Conservation (phyloP, 2,113 vertebrate genomes). For the Probosciger aterrimus region DNA sequence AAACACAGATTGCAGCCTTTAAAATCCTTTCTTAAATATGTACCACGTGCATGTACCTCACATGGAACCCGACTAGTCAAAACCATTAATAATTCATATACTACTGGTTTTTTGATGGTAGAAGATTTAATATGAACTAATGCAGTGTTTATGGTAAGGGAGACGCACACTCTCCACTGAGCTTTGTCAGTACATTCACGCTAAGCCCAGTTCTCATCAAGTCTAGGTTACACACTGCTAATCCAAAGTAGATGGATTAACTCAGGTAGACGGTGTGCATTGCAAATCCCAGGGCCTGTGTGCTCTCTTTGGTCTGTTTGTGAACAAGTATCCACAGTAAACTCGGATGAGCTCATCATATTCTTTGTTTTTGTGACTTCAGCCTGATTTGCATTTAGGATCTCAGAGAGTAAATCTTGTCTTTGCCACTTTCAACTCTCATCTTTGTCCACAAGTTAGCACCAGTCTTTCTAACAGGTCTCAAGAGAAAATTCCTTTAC, state of each 20-base stretch:
- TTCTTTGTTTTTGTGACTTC: background rate
- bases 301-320: background rate
- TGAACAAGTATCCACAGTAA: background rate
- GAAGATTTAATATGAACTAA: background rate
- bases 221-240: background rate
- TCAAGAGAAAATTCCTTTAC: background rate
- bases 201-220: background rate
- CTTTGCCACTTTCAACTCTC: background rate
- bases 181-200: background rate
- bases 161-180: background rate
- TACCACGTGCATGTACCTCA: background rate
- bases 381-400: background rate
- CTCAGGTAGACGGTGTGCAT: background rate
- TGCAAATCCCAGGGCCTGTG: background rate
- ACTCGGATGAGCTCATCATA: background rate
- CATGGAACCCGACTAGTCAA: background rate
- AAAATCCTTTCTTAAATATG: background rate
- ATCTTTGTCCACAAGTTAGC: background rate
- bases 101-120: background rate
- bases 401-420: background rate
- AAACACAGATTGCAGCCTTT: background rate
- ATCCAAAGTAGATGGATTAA: background rate
- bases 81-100: background rate
- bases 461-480: background rate
- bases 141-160: background rate